Percentiles rank a stretch among this genome's conserved stretches.
Conservation (phyloP, 2,888 invertebrate genomes). For the Ophion costatus region DNA sequence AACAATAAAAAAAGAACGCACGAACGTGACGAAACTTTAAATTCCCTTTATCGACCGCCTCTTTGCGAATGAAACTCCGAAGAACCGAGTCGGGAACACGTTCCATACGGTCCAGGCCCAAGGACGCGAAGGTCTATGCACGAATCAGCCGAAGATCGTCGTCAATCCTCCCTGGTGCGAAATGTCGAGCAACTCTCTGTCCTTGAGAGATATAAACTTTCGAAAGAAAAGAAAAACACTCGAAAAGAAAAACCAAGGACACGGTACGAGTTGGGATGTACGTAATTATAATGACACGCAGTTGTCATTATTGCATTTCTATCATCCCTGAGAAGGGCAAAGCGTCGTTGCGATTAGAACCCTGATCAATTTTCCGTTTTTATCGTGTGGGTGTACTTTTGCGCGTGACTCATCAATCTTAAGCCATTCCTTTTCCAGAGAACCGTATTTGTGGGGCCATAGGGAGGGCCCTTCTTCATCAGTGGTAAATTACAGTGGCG, state of each 20-base stretch:
- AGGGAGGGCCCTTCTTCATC: no score
- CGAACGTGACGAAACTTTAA: no score
- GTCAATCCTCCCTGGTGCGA: background rate
- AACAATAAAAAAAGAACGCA: background rate
- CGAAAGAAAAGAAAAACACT: background rate
- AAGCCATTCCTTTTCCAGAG: no score
- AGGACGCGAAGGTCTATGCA: background rate
- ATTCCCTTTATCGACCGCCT: no score
- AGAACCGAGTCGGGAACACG: background rate
- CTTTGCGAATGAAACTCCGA: background rate
- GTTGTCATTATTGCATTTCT: background rate
- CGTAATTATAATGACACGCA: background rate
- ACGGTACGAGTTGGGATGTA: background rate
- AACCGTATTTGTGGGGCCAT: no score
- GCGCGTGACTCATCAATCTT: no score
- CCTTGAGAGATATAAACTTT: slow-evolving; percentile 1
- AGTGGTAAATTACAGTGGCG: no score
- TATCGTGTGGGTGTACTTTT: no score
- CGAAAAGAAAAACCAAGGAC: background rate
- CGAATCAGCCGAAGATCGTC: slow-evolving; percentile 5
- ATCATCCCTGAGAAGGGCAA: no score
- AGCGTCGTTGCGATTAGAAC: no score
- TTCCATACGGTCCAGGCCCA: background rate
- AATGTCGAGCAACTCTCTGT: background rate
- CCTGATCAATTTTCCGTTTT: no score